phyloP scores from a whole-genome alignment of 1,140 invertebrate genomes.

The Papilio dardanus region DNA sequence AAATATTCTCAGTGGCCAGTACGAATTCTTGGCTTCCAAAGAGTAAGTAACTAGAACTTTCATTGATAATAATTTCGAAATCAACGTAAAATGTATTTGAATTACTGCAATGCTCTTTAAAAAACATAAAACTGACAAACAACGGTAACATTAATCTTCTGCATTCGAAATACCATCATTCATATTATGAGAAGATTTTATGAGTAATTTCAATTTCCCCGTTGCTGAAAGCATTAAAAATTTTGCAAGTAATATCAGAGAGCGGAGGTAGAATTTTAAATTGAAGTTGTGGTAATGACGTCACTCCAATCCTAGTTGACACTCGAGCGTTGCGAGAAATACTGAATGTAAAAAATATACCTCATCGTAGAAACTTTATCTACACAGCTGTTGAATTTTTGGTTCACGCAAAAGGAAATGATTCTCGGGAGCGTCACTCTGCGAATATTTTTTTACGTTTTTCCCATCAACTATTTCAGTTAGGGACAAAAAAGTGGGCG shows the following conservation, averaged over 20 bases:
- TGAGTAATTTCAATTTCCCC: constrained; percentile 7
- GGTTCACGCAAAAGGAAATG: neutral
- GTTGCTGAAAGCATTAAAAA: neutral
- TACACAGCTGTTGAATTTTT: neutral
- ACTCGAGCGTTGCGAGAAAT: neutral
- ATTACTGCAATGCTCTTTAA: neutral
- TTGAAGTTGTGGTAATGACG: constrained; percentile 14
- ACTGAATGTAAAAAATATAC: neutral
- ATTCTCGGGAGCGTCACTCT: neutral
- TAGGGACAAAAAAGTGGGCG: neutral
- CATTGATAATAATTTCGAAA: neutral
- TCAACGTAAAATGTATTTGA: neutral
- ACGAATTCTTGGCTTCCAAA: no score
- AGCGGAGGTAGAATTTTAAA: neutral
- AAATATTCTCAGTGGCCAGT: no score
- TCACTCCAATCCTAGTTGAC: neutral
- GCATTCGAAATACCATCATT: constrained; percentile 1
- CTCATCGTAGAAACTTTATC: neutral
- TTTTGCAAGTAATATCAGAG: neutral
- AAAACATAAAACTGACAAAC: neutral
- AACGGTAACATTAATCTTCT: neutral
- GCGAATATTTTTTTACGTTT: neutral
- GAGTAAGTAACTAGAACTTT: no score
- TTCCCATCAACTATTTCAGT: neutral
- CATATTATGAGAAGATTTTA: neutral